Evolutionary conservation across 2,888 invertebrate species (phyloP).

Genomic region (Apodemia zela): DNA sequence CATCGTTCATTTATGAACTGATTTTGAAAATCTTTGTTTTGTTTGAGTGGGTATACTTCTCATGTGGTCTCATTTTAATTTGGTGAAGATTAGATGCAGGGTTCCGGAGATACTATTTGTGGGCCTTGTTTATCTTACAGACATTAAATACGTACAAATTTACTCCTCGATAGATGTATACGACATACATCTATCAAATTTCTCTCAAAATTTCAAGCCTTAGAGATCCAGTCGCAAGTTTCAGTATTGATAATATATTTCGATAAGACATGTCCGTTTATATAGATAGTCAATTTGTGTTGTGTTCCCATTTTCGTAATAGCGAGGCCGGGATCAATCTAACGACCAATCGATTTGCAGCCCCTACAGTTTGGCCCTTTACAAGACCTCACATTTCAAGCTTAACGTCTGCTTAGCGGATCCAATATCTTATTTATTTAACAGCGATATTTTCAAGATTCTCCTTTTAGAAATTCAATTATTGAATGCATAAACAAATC

Average conservation of each 20-base stretch:
- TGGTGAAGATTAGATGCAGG: too few species aligned
- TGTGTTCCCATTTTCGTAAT: conserved; percentile 4
- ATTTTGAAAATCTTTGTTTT: too few species aligned
- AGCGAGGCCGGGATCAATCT: conserved; percentile 2
- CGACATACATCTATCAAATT: neutral
- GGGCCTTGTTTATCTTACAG: too few species aligned
- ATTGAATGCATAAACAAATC: neutral
- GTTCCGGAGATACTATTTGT: too few species aligned
- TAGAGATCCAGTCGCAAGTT: neutral
- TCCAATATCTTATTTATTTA: conserved; percentile 15
- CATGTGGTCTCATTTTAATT: too few species aligned
- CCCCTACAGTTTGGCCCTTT: conserved; percentile 9
- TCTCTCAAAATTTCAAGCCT: neutral
- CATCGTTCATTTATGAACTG: too few species aligned
- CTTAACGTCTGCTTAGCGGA: conserved; percentile 16
- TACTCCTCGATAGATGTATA: too few species aligned
- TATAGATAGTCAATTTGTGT: conserved; percentile 12
- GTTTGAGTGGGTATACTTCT: too few species aligned
- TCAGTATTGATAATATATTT: neutral
- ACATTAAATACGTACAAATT: too few species aligned
- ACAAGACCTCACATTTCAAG: conserved; percentile 8
- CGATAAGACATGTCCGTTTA: neutral
- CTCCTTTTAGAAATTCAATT: conserved; percentile 1
- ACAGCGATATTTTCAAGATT: conserved; percentile 8
- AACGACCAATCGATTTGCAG: conserved; percentile 9